Evolutionary conservation across 2,888 invertebrate species (phyloP), one percentile per base, ranked within the genome.

Genomic region (Gandaritis pyraliata): DNA sequence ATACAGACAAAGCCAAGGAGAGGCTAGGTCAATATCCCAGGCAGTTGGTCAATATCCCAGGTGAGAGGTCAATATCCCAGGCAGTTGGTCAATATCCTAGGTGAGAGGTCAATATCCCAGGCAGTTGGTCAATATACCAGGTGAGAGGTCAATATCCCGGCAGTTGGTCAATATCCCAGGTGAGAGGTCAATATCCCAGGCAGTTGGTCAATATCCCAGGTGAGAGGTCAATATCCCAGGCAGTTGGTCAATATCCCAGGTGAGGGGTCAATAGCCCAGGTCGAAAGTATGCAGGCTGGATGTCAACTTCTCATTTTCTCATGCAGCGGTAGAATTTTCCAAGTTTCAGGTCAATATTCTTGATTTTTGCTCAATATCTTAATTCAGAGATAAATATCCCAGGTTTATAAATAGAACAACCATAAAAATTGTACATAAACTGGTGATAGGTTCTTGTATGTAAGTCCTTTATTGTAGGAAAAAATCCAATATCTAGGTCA

Each of bases 1-100:
- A 86, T 76, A 93, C 93, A 93, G 93, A 93, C 93, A 93, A 92
- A 93, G 93, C 93, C 93, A 92, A 93, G 93, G 92, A 93, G 93
- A 93, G 93, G 93, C 93, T 93, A 93, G 87, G 93, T 90, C 88
- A 87, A 85, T 58, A 75, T 83, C 87, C 90, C 84, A 64, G 39
- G 54, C 33, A 11, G 3, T 0, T 13, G 13, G 29, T 49, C 29
- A 57, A 8, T 33, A 47, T 52, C 29, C 30, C 16, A 39, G 49
- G 18, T 57, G 7, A 0, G 11, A 23, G 43, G 33, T 56, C 5
- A 30, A 39, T 33, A 33, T 33, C 30, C 2, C 30, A 6, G 30
- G 30, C 6, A 4, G 30, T 3, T 4, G 30, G 0, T 33, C 10
- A 33, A 33, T 33, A 10, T 15, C 33, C 53, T 45, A 16, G 12